Percentiles rank a stretch among this genome's conserved stretches.
phyloP scores from a whole-genome alignment of 2,888 invertebrate genomes.

The Tryphoninae sp. region DNA sequence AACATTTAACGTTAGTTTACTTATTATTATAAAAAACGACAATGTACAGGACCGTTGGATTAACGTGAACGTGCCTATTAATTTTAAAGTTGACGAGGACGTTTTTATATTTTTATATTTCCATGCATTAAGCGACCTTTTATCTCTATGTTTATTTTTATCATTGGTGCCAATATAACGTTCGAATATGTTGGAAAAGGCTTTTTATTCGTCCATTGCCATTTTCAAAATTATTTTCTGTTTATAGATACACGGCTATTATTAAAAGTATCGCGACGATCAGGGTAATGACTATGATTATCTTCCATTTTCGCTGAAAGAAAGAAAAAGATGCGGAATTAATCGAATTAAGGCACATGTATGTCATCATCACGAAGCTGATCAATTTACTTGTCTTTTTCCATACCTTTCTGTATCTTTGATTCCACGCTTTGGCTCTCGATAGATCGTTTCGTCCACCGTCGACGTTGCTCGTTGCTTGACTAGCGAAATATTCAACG shows the following conservation, averaged over 20 bases:
- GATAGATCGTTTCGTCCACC: conserved; percentile 83
- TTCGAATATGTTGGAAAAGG: not conserved
- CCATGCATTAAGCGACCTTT: not conserved
- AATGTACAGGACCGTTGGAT: not conserved
- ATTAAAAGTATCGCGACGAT: conserved; percentile 77
- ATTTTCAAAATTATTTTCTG: conserved; percentile 58
- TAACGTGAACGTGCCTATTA: not conserved
- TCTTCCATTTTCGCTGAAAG: conserved; percentile 81
- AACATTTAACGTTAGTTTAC: not conserved
- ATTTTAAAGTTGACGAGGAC: not conserved
- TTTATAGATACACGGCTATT: conserved; percentile 71
- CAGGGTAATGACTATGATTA: conserved; percentile 74
- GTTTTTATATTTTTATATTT: not conserved
- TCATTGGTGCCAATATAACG: not conserved
- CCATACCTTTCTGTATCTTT: conserved; percentile 83
- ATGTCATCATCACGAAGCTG: not conserved
- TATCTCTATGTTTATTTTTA: not conserved
- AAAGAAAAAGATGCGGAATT: conserved; percentile 57
- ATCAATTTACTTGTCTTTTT: not conserved
- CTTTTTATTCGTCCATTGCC: not conserved
- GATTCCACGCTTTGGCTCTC: conserved; percentile 82
- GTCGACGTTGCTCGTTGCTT: conserved; percentile 84
- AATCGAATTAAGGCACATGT: not conserved
- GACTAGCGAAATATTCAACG: conserved; percentile 86
- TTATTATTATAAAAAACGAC: not conserved